Conservation (phyloP, 2,888 invertebrate species). For the Epistrophe grossulariae region DNA sequence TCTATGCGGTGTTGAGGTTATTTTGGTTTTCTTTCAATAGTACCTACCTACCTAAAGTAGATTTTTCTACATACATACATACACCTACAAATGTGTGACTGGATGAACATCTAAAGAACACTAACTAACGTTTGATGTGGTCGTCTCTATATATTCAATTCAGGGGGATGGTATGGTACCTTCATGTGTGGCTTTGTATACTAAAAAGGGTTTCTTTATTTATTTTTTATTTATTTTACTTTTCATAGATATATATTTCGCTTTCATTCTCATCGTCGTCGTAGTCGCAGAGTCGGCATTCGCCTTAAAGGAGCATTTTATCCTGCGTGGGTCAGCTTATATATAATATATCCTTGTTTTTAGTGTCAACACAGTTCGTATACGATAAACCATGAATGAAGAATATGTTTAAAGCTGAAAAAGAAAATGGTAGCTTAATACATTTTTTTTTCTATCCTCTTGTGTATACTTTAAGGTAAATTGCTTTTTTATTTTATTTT, state of each 20-base stretch:
- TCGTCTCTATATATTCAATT: conserved; percentile 26
- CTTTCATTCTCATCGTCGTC: neutral
- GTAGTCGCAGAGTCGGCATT: neutral
- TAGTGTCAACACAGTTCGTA: conserved; percentile 35
- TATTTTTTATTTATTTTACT: conserved; percentile 17
- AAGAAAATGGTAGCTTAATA: neutral
- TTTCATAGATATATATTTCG: neutral
- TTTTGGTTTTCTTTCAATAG: conserved; percentile 39
- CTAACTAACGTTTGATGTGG: conserved; percentile 60
- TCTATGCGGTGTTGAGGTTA: conserved; percentile 52
- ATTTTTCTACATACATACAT: neutral
- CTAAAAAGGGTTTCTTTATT: conserved; percentile 22
- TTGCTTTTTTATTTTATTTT: conserved; percentile 73
- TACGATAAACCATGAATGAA: conserved; percentile 14
- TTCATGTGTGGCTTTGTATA: conserved; percentile 26
- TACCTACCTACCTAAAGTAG: neutral
- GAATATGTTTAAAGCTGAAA: neutral
- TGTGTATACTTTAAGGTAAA: conserved; percentile 61
- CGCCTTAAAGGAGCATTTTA: conserved; percentile 27
- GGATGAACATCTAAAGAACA: conserved; percentile 43
- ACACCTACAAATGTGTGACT: neutral
- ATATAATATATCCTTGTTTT: conserved; percentile 26
- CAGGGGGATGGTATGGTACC: neutral
- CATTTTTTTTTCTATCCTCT: conserved; percentile 34
- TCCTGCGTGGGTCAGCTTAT: conserved; percentile 19